Evolutionary conservation across 1,140 invertebrate species (phyloP).

Genomic region (Scaptodrosophila lebanonensis): DNA sequence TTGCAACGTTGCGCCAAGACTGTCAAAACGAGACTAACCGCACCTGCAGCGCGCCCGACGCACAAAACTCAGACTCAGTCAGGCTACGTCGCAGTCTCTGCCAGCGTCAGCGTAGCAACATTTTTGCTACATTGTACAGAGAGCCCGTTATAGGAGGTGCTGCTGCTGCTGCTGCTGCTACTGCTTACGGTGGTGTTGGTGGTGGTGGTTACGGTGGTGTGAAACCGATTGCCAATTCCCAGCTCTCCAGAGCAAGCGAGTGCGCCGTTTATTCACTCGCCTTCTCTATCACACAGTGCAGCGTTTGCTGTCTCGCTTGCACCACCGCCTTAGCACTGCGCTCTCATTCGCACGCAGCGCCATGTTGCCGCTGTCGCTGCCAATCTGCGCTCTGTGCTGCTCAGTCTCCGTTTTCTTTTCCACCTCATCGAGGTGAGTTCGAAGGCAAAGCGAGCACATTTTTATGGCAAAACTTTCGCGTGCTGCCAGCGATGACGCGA

Average conservation of each 20-base stretch:
- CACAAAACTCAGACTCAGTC: conserved; percentile 21
- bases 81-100: not conserved
- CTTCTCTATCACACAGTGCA: not conserved
- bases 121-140: conserved; percentile 64
- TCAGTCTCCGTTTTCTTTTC: not conserved
- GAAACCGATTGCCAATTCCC: too few species aligned
- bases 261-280: not conserved
- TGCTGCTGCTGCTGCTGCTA: conserved; percentile 3
- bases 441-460: not conserved
- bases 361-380: conserved; percentile 42
- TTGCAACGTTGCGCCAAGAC: conserved; percentile 61
- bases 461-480: not conserved
- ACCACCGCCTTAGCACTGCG: not conserved
- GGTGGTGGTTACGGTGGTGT: conserved; percentile 1
- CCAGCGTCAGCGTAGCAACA: conserved; percentile 25
- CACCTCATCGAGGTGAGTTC: not conserved
- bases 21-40: conserved; percentile 76
- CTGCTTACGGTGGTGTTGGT: conserved; percentile 5
- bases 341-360: conserved; percentile 45
- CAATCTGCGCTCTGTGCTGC: conserved; percentile 23
- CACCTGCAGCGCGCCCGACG: conserved; percentile 43
- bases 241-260: conserved; percentile 7
- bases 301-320: not conserved
- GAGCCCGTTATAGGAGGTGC: conserved; percentile 29
- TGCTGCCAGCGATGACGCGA: too few species aligned